Evolutionary conservation across 1,140 invertebrate species (phyloP), one percentile per base, ranked within the genome.

Genomic region (Theocolax elegans): DNA sequence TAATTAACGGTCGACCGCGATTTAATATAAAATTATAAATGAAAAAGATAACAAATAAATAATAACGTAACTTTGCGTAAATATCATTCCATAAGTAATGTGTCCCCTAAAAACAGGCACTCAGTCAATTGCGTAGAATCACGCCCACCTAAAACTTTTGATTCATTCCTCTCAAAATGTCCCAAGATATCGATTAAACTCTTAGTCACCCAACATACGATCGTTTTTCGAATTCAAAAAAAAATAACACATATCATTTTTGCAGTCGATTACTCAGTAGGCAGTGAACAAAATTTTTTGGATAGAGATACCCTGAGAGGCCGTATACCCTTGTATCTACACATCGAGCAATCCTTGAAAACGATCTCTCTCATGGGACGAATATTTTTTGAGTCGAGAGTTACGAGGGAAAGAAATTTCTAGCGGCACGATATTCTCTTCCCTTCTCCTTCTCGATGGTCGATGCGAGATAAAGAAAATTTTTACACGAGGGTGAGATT

Each of bases 321-420:
- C 19, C 46, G 51, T 31, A 13, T 3, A 27, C 17, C 59, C 71
- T 62, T 29, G 48, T 35, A 54, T 64, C 48, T 23, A 29, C 23
- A 54, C 25, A 19, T 27, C 44, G 64, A 44, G 56, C 63, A 70
- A 72, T 72, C 58, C 67, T 66, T 48, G 62, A 74, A 74, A 74
- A 56, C 60, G 70, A 74, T 74, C 60, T 67, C 35, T 63, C 73
- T 66, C 73, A 12, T 10, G 73, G 66, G 70, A 65, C 19, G 59
- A 72, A 72, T 71, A 69, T 71, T 74, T 70, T 74, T 74, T 69
- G 17, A 63, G 58, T 17, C 35, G 35, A 58, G 13, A 58, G 63
- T 49, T 64, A 54, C 58, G 51, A 67, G 35, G 51, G 59, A 71
- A 58, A 71, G 53, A 71, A 67, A 58, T 58, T 67, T 59, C 56